Evolutionary conservation across 2,888 invertebrate species (phyloP), one percentile per base, ranked within the genome.

Genomic region (Orthosia gracilis): DNA sequence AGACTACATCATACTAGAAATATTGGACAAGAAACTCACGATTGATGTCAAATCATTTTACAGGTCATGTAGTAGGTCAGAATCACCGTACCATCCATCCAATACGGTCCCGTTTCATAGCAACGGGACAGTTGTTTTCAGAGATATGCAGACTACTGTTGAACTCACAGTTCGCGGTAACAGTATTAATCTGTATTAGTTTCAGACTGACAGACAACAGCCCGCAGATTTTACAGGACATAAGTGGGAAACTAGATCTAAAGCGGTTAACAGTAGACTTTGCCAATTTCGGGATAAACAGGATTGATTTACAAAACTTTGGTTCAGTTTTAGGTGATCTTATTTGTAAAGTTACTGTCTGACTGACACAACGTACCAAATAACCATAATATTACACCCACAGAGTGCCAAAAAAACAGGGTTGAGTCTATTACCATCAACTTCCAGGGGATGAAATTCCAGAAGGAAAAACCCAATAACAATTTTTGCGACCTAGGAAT

Each of bases 131-230:
- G 12, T 7, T 54, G 15, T 23, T 47, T n/a, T 1, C 18, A n/a
- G n/a, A 40, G 40, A 40, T 62, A 50, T 13, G 49, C 62, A 49
- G 75, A 23, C 23, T 50, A 57, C 57, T 40, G n/a, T 23, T 18
- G 15, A 73, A 57, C 57, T 58, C 23, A 31, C 52, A 54, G 58
- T 76, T 49, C 18, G 9, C 26, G 47, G 31, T 70, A 52, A 78
- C 31, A 21, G 31, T 47, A 62, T 80, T 72, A 72, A 13, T 47
- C 31, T 62, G 13, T 57, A 54, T 69, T 74, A 78, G 72, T 76
- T 40, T 49, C 62, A 52, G 62, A 47, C 57, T 62, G 21, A 15
- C 31, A 40, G 18, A 47, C 7, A n/a, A 4, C 21, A 7, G 26
- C 49, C 31, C 47, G 4, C 57, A 75, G 21, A 52, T 23, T 49